Base-by-base conservation (phyloP, 2,113 vertebrate genomes). In the Urocitellus parryii region DNA sequence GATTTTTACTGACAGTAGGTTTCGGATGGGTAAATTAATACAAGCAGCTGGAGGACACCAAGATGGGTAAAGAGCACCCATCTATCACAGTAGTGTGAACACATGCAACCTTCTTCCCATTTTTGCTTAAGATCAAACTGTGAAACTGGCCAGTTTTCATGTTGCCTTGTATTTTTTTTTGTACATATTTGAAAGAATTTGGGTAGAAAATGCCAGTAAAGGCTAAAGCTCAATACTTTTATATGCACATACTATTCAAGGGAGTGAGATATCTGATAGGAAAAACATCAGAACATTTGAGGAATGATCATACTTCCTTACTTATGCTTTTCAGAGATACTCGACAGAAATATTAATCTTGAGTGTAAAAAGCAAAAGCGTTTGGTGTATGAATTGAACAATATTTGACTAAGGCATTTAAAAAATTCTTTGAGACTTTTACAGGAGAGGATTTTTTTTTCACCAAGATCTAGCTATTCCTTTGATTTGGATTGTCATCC, bases 331-430 rank as follows among this genome's bases (percentile, higher is more conserved):
- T 82, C 82, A 84, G 48, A 95, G 72, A 77, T 80, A 22, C 39
- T 92, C 37, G 45, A 53, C 14, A 79, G 84, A 79, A 88, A 96
- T 87, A 78, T 89, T 82, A 70, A 63, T 90, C 70, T 88, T 86
- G 45, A 79, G 51, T n/a, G 4, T 68, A 79, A 92, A 90, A 91
- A 88, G 70, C 39, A 56, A 68, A 68, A 90, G 24, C 58, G 80
- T 32, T 61, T 79, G 73, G 58, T 70, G 20, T 56, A 74, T 45
- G 77, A 85, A 76, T 45, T 13, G 29, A 82, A 56, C n/a, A 63
- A 27, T 94, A 34, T 92, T 91, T 93, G 77, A 96, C 16, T 82
- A 53, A 51, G 61, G 56, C 51, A 81, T 85, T 93, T 81, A 88
- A 42, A 72, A 88, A 65, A 90, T 68, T 89, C 70, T 93, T 93